Percentiles rank a stretch among this genome's conserved stretches.
These are phyloP conservation scores for Castor canadensis DNA, from an alignment of 2,113 vertebrate species.

Conservation along the genomic window DNA sequence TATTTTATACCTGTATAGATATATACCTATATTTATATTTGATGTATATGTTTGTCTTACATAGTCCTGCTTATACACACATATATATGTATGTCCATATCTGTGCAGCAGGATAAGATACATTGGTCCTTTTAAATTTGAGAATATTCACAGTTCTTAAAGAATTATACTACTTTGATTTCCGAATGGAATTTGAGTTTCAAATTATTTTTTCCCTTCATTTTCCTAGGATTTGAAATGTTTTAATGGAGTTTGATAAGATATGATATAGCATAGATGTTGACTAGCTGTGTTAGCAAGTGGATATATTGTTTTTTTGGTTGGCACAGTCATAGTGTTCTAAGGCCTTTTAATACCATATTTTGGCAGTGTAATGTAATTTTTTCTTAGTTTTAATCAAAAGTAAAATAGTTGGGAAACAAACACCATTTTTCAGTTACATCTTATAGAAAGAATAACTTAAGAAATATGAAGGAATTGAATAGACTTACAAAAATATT, in stretches of 20 bases:
- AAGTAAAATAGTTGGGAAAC: constrained; percentile 10
- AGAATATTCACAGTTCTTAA: not conserved
- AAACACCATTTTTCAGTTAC: not conserved
- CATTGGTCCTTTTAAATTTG: too few species aligned
- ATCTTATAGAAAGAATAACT: not conserved
- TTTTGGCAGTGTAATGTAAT: not conserved
- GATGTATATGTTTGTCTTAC: not conserved
- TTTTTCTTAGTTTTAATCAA: constrained; percentile 15
- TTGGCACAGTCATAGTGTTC: not conserved
- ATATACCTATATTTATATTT: not conserved
- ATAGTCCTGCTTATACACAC: not conserved
- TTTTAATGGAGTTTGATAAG: constrained; percentile 18
- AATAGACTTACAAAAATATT: not conserved
- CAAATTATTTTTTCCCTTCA: not conserved
- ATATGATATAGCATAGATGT: not conserved
- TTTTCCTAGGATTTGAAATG: not conserved
- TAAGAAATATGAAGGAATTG: constrained; percentile 28
- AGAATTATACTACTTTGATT: constrained; percentile 28
- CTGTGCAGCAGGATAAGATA: not conserved
- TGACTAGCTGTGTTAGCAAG: not conserved
- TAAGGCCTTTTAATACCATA: not conserved
- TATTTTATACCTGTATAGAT: not conserved
- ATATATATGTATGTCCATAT: not conserved
- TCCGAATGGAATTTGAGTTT: constrained; percentile 10
- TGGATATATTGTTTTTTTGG: not conserved